Evolutionary conservation across 1,140 invertebrate genomes (phyloP).

Genomic region (Centruroides sculpturatus): DNA sequence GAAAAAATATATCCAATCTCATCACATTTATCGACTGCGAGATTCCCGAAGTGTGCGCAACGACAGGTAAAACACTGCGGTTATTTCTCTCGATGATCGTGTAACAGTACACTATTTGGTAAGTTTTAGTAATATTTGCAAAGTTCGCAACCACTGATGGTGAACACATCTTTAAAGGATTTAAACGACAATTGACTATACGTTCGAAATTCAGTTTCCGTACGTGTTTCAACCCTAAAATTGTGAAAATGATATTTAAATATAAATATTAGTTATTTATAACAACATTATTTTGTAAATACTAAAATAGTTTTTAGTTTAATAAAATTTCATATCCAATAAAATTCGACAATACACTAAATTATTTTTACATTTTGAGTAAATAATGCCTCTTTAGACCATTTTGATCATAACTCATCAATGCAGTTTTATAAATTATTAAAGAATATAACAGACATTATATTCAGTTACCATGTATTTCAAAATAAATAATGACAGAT

Average conservation of each 20-base stretch:
- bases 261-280: no score
- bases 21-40: constrained; percentile 23
- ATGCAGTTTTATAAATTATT: no score
- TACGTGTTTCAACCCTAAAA: constrained; percentile 58
- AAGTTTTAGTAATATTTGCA: constrained; percentile 61
- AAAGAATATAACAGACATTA: no score
- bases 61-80: constrained; percentile 42
- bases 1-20: constrained; percentile 51
- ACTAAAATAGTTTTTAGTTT: no score
- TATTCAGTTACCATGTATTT: no score
- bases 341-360: no score
- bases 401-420: no score
- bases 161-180: constrained; percentile 66
- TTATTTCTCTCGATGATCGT: constrained; percentile 74
- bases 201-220: constrained; percentile 64
- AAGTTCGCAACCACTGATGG: constrained; percentile 64
- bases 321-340: no score
- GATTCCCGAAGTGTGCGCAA: not conserved
- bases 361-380: no score
- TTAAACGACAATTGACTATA: constrained; percentile 65
- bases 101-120: constrained; percentile 84
- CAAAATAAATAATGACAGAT: no score
- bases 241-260: constrained; percentile 11
- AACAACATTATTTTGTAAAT: no score
- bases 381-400: no score